Percentiles rank a stretch among this genome's conserved stretches.
phyloP scores from a whole-genome alignment of 2,797 vertebrate genomes.

The Micropoecilia bifurca region DNA sequence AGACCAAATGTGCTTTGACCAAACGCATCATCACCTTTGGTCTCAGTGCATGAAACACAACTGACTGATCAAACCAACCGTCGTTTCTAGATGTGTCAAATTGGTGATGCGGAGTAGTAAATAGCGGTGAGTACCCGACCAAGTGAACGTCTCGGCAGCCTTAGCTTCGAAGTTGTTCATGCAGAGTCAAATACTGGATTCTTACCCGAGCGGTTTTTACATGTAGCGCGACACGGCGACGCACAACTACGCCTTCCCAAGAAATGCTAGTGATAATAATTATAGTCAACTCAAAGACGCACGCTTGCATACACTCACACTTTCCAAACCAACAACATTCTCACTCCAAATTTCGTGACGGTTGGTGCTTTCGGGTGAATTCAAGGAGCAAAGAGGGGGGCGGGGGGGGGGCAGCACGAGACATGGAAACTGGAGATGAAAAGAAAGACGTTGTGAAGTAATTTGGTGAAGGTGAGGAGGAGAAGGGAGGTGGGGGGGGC shows the following conservation, averaged over 20 bases:
- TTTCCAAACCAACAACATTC: slow-evolving; percentile 56
- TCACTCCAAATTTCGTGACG: slow-evolving; percentile 43
- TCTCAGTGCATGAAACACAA: slow-evolving; percentile 72
- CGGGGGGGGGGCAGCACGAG: slow-evolving; percentile 59
- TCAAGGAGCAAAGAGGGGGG: too few relatives aligned
- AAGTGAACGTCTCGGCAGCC: slow-evolving; percentile 47
- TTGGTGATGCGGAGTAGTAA: slow-evolving; percentile 56
- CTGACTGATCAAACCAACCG: slow-evolving; percentile 36
- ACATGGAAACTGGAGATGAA: slow-evolving; percentile 55
- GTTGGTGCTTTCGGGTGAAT: slow-evolving; percentile 55
- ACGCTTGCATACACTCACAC: slow-evolving; percentile 47
- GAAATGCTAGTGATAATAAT: slow-evolving; percentile 70
- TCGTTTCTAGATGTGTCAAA: slow-evolving; percentile 49
- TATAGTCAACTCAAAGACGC: slow-evolving; percentile 49
- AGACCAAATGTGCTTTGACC: slow-evolving; percentile 58
- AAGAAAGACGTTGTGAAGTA: slow-evolving; percentile 47
- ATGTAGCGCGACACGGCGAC: slow-evolving; percentile 57
- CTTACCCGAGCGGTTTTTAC: slow-evolving; percentile 59
- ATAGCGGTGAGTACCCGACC: slow-evolving; percentile 20
- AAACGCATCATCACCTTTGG: slow-evolving; percentile 63
- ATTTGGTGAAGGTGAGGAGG: slow-evolving; percentile 11
- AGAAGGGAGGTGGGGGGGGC: neutral
- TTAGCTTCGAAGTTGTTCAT: slow-evolving; percentile 64
- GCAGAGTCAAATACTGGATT: slow-evolving; percentile 60
- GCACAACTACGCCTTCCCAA: slow-evolving; percentile 49